phyloP scores from a whole-genome alignment of 2,888 invertebrate genomes.

The Hydriomena furcata region DNA sequence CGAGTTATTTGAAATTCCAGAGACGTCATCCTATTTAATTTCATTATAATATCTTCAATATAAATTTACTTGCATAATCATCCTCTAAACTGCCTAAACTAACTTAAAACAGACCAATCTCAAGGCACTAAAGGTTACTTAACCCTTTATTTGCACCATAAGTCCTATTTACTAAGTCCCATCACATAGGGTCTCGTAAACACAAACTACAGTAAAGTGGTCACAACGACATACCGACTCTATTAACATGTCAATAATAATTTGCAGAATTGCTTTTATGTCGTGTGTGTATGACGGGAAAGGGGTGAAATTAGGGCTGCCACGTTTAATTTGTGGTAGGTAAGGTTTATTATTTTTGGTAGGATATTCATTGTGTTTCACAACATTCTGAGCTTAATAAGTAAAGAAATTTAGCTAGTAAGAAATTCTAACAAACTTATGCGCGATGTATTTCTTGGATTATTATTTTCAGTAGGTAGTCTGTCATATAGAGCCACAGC shows the following conservation, averaged over 20 bases:
- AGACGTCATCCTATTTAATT: no score
- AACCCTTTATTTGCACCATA: conserved; percentile 25
- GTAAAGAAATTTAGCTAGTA: no score
- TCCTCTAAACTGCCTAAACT: conserved; percentile 1
- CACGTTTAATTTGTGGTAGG: conserved; percentile 15
- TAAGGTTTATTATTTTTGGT: no score
- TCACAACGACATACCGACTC: conserved; percentile 58
- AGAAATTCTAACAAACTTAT: no score
- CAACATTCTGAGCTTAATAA: no score
- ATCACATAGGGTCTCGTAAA: conserved; percentile 14
- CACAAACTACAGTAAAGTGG: conserved; percentile 30
- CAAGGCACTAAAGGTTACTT: conserved; percentile 25
- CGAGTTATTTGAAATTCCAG: no score
- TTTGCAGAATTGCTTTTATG: conserved; percentile 79
- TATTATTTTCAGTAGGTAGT: no score
- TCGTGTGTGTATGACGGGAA: conserved; percentile 53
- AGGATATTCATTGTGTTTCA: no score
- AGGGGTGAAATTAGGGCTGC: conserved; percentile 67
- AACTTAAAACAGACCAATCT: conserved; percentile 19
- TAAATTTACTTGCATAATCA: conserved; percentile 1
- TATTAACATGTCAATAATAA: conserved; percentile 81
- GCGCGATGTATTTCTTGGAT: no score
- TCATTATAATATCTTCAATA: neutral
- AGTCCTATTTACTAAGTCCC: conserved; percentile 14
- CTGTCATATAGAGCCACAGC: no score